phyloP scores from a whole-genome alignment of 2,888 invertebrate species.

The Leptura quadrifasciata region DNA sequence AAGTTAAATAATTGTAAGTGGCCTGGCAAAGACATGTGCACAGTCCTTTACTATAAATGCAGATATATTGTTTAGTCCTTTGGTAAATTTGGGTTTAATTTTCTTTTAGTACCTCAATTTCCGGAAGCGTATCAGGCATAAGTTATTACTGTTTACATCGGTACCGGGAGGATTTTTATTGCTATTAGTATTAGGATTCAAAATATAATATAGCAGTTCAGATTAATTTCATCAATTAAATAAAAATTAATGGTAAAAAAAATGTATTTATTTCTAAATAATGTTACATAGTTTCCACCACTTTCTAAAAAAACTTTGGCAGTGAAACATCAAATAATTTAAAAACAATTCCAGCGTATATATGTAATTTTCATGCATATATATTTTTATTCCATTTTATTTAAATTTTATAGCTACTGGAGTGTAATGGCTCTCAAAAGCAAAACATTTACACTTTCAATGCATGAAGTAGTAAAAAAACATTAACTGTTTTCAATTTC shows the following conservation, averaged over 20 bases:
- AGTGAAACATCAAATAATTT: neutral
- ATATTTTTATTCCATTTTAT: neutral
- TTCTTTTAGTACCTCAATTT: no score
- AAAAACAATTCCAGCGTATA: neutral
- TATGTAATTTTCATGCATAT: conserved; percentile 2
- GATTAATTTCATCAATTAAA: no score
- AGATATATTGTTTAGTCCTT: no score
- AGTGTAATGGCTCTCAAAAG: conserved; percentile 2
- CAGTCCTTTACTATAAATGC: no score
- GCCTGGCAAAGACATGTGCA: no score
- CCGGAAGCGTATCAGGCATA: no score
- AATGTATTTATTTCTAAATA: neutral
- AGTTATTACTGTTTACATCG: no score
- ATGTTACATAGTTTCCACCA: neutral
- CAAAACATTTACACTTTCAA: conserved; percentile 6
- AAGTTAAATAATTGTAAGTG: no score
- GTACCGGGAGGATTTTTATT: no score
- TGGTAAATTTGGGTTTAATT: no score
- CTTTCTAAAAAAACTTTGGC: neutral
- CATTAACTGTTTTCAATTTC: neutral
- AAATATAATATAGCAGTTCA: no score
- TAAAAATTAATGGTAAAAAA: neutral
- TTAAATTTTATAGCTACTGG: conserved; percentile 2
- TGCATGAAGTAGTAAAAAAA: conserved; percentile 1
- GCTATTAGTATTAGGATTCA: no score